Percentiles rank a stretch among this genome's conserved stretches.
These are phyloP conservation scores for Momotus momota DNA, from an alignment of 2,797 vertebrate species.

Conservation along the genomic window DNA sequence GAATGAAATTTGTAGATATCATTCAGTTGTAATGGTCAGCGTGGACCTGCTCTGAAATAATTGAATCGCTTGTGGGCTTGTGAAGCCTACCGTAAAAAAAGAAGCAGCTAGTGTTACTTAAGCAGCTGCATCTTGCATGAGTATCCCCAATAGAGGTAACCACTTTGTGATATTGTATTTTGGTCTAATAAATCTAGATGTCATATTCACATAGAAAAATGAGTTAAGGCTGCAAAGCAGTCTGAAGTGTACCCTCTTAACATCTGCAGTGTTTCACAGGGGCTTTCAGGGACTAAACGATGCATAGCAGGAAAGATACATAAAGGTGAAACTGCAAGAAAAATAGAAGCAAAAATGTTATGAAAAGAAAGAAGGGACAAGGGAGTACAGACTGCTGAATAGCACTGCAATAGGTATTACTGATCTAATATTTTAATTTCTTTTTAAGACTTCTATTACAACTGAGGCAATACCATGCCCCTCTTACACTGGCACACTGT, in stretches of 20 bases:
- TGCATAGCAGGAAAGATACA: neutral
- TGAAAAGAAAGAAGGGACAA: neutral
- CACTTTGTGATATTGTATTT: slow-evolving; percentile 20
- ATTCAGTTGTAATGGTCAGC: neutral
- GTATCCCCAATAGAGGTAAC: neutral
- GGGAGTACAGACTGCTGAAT: neutral
- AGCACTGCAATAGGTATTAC: neutral
- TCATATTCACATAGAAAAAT: neutral
- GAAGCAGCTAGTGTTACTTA: neutral
- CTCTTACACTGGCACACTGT: neutral
- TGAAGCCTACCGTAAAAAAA: neutral
- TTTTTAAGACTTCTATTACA: neutral
- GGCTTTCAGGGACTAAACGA: neutral
- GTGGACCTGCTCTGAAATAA: neutral
- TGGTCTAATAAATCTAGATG: slow-evolving; percentile 40
- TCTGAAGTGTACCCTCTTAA: neutral
- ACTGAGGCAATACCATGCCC: neutral
- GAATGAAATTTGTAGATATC: neutral
- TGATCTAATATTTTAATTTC: neutral
- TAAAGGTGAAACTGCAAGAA: neutral
- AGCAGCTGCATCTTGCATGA: neutral
- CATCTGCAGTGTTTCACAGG: neutral
- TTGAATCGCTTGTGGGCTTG: neutral
- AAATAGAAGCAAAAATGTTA: neutral
- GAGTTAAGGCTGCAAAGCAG: neutral